Base-by-base conservation (phyloP, 2,888 invertebrate species). In the Luperina nickerlii region DNA sequence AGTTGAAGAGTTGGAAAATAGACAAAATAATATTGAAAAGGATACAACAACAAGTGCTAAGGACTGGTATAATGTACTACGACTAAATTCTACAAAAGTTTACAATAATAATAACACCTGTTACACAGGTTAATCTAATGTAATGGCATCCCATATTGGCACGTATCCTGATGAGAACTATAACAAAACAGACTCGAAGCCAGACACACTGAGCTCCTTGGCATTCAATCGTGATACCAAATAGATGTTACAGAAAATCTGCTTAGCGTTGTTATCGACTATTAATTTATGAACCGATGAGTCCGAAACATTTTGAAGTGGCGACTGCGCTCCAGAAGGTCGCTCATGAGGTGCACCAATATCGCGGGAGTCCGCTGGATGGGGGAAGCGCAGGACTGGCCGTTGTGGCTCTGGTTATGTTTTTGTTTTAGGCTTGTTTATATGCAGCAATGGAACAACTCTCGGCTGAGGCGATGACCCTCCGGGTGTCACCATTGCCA, bases 131-230 rank as follows among this genome's bases (percentile, higher is more conserved):
- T 6, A 65, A 71, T 78, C 20, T 38, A 74, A 62, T 74, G 11
- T 67, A 84, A 84, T 62, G 13, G 38, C 60, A 42, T 4, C 62
- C 9, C 20, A 67, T 67, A 83, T 80, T 85, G 85, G 85, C 85
- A 85, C 74, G 72, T 38, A 63, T 54, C 48, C 74, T 85, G 79
- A 72, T 70, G 76, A 75, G 27, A 81, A 74, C 20, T n/a, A n/a
- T 66, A 62, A 76, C 60, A 74, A 67, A 82, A 82, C 71, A 76
- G 45, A 74, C 32, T 74, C 57, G 51, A 67, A 76, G 63, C 75
- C 76, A 74, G 62, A 76, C 60, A 38, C 68, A 66, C 62, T 11
- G 51, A 57, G 48, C 45, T 79, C 67, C 57, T 83, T 85, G 85
- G 79, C 85, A 85, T 85, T 83, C 15, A n/a, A 62, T 42, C 8